Evolutionary conservation across 2,888 invertebrate genomes (phyloP).

Genomic region (Clanis bilineata): DNA sequence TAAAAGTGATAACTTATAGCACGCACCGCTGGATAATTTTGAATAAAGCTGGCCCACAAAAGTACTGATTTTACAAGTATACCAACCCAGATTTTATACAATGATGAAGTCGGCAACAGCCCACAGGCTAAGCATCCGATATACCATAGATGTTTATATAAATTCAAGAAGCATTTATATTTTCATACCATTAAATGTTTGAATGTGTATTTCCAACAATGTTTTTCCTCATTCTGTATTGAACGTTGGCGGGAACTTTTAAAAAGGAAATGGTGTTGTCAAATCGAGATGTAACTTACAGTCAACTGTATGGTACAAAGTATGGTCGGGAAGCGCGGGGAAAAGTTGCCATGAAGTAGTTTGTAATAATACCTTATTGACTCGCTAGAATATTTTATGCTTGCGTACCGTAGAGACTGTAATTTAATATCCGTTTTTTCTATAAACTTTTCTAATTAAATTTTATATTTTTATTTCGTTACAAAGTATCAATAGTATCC

Average conservation of each 20-base stretch:
- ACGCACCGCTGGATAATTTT: too few relatives aligned
- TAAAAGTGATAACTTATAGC: too few relatives aligned
- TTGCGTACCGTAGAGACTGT: background rate
- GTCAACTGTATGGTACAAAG: slow-evolving; percentile 23
- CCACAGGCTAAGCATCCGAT: too few relatives aligned
- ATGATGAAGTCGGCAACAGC: too few relatives aligned
- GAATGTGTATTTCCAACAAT: background rate
- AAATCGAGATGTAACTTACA: slow-evolving; percentile 23
- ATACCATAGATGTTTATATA: too few relatives aligned
- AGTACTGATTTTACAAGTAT: too few relatives aligned
- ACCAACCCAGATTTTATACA: too few relatives aligned
- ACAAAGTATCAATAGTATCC: too few relatives aligned
- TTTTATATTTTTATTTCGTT: too few relatives aligned
- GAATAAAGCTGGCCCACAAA: too few relatives aligned
- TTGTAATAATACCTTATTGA: background rate
- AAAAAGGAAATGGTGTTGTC: slow-evolving; percentile 24
- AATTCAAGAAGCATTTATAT: too few relatives aligned
- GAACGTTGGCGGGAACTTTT: slow-evolving; percentile 20
- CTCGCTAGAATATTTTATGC: background rate
- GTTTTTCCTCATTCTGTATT: background rate
- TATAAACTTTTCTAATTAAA: background rate
- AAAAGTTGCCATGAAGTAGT: background rate
- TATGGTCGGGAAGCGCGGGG: slow-evolving; percentile 28
- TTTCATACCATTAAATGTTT: background rate
- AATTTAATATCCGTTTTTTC: background rate